Evolutionary conservation across 2,888 invertebrate species (phyloP).

Genomic region (Thymelicus acteon): DNA sequence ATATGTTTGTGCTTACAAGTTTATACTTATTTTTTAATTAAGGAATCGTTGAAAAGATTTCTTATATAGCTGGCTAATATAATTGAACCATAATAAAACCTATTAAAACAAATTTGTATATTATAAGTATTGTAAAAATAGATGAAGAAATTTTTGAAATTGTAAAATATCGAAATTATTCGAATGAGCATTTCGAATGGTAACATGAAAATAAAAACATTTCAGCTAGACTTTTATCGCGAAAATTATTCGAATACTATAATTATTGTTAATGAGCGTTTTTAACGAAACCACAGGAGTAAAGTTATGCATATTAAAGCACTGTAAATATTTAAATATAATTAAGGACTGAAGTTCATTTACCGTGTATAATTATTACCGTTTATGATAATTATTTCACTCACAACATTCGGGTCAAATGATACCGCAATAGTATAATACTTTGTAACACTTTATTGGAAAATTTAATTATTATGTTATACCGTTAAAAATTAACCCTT

Average conservation of each 20-base stretch:
- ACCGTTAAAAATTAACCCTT: no score
- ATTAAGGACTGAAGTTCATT: slow-evolving; percentile 13
- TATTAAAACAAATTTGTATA: no score
- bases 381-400: slow-evolving; percentile 6
- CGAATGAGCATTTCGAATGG: not conserved
- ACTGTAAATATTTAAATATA: slow-evolving; percentile 28
- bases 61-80: no score
- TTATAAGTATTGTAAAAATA: slow-evolving; percentile 3
- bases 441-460: not conserved
- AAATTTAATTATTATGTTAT: not conserved
- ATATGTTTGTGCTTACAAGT: no score
- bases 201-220: not conserved
- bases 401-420: slow-evolving; percentile 10
- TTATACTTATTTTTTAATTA: no score
- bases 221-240: slow-evolving; percentile 4
- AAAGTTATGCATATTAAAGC: slow-evolving; percentile 12
- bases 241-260: slow-evolving; percentile 14
- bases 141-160: slow-evolving; percentile 3
- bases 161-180: slow-evolving; percentile 7
- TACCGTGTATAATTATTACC: not conserved
- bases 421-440: not conserved
- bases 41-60: no score
- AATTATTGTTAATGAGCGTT: slow-evolving; percentile 12
- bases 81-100: no score
- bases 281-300: slow-evolving; percentile 15